phyloP scores from a whole-genome alignment of 2,888 invertebrate genomes.

The Eupelmus urozonus region DNA sequence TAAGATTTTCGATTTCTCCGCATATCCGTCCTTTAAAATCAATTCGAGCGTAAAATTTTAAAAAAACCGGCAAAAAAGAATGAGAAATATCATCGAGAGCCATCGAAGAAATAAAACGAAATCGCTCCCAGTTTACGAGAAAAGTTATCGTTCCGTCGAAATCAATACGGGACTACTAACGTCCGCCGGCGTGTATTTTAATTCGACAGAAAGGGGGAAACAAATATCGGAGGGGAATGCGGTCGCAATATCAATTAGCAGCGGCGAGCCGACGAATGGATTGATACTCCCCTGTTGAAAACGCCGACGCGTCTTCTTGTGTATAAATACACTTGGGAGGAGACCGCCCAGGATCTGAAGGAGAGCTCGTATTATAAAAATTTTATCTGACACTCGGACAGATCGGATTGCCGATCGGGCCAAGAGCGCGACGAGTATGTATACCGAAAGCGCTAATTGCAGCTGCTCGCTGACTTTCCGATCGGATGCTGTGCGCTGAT shows the following conservation, averaged over 20 bases:
- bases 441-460: slow-evolving; percentile 67
- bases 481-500: not conserved
- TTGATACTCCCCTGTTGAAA: slow-evolving; percentile 33
- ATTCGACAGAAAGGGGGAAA: no score
- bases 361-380: slow-evolving; percentile 49
- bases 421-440: slow-evolving; percentile 62
- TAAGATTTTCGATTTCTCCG: no score
- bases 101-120: not conserved
- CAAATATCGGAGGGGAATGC: slow-evolving; percentile 37
- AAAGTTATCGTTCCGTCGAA: not conserved
- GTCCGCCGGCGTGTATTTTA: no score
- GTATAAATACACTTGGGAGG: not conserved
- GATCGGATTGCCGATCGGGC: slow-evolving; percentile 64
- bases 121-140: not conserved
- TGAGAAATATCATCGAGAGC: not conserved
- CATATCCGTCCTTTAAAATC: no score
- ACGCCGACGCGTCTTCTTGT: not conserved
- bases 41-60: not conserved
- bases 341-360: slow-evolving; percentile 43
- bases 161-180: not conserved
- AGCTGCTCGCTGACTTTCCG: slow-evolving; percentile 14
- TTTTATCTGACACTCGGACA: slow-evolving; percentile 52
- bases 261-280: slow-evolving; percentile 21
- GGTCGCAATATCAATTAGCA: slow-evolving; percentile 54
- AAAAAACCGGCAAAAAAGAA: not conserved